Evolutionary conservation across 2,888 invertebrate species (phyloP).

Genomic region (Euzetes globulus): DNA sequence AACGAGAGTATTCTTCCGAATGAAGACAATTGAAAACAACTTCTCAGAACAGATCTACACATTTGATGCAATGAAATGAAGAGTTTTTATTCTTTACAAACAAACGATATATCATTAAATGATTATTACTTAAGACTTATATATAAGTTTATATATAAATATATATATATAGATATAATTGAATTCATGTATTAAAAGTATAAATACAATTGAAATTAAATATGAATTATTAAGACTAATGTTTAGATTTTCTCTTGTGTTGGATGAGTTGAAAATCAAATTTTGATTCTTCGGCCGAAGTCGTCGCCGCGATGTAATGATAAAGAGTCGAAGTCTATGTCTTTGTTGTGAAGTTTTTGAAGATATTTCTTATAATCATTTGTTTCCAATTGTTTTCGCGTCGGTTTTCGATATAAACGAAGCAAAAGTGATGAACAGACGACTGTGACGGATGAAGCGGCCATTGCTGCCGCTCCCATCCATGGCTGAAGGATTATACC

Average conservation of each 20-base stretch:
- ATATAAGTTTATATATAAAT: no score
- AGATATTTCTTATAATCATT: constrained; percentile 24
- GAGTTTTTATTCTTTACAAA: background rate
- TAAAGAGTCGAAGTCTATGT: background rate
- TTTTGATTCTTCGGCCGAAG: background rate
- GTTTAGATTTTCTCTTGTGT: no score
- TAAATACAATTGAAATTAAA: background rate
- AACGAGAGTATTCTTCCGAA: background rate
- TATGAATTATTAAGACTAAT: background rate
- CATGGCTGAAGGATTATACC: constrained; percentile 77
- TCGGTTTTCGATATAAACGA: constrained; percentile 72
- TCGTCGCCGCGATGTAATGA: constrained; percentile 15
- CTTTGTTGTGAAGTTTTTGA: background rate
- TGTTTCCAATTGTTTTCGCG: constrained; percentile 19
- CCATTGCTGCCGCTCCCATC: constrained; percentile 99
- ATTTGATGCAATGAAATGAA: background rate
- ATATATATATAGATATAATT: no score
- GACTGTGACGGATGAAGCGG: constrained; percentile 92
- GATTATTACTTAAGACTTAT: no score
- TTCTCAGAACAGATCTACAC: no score
- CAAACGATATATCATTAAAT: background rate
- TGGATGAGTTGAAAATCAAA: background rate
- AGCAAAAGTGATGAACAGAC: constrained; percentile 87
- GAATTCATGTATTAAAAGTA: no score
- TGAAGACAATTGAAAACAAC: background rate